Evolutionary conservation across 2,797 vertebrate genomes (phyloP).

Genomic region (Argya squamiceps): DNA sequence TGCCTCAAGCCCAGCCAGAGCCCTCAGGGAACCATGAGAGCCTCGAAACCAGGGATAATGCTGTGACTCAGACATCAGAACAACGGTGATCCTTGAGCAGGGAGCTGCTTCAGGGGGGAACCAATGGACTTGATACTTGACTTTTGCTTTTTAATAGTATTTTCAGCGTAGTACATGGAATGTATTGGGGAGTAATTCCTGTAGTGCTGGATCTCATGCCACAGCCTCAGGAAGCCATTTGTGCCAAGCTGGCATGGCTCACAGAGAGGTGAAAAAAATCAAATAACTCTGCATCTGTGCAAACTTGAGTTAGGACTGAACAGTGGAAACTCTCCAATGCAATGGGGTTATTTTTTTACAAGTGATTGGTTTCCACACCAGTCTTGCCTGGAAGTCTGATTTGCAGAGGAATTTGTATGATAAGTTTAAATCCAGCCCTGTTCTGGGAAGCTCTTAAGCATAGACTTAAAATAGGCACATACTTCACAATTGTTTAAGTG

Average conservation of each 20-base stretch:
- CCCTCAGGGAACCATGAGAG: neutral
- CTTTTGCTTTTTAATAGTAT: neutral
- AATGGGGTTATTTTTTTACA: neutral
- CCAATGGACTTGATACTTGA: conserved; percentile 19
- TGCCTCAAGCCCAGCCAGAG: neutral
- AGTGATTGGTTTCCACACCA: neutral
- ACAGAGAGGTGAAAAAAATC: neutral
- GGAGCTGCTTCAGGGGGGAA: neutral
- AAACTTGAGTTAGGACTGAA: neutral
- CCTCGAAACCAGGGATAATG: neutral
- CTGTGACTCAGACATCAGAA: neutral
- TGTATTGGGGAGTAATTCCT: neutral
- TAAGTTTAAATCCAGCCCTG: conserved; percentile 26
- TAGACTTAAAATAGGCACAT: neutral
- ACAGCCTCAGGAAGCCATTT: neutral
- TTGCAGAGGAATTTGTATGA: conserved; percentile 4
- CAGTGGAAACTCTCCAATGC: neutral
- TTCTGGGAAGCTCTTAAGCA: conserved; percentile 43
- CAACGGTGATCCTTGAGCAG: rapidly evolving
- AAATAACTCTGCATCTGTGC: neutral
- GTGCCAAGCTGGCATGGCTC: neutral
- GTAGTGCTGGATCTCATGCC: rapidly evolving
- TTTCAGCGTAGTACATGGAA: neutral
- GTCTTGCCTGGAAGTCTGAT: conserved; percentile 11
- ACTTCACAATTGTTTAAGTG: neutral